These are phyloP conservation scores for Ptychodera flava DNA, from an alignment of 35 echinoderm and acorn worm genomes.

Conservation along the genomic window DNA sequence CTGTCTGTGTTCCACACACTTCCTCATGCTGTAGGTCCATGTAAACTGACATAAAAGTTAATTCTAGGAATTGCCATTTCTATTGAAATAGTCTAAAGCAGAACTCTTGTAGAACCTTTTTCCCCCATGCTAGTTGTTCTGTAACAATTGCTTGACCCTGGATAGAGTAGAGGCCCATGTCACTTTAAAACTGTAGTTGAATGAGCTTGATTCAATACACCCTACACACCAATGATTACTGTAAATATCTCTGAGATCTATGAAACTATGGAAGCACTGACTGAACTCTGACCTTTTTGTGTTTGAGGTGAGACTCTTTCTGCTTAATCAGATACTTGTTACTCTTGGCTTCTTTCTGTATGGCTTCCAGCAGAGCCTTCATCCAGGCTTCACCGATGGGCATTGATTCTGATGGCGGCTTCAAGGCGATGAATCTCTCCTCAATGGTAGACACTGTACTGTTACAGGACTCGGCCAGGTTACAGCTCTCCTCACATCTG, in stretches of 20 bases:
- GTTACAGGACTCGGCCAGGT: constrained; percentile 33
- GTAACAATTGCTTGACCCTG: constrained; percentile 51
- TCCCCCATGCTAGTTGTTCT: too few relatives aligned
- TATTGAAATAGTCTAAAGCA: too few relatives aligned
- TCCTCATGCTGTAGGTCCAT: too few relatives aligned
- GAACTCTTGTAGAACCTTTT: too few relatives aligned
- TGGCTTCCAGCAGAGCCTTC: constrained; percentile 41
- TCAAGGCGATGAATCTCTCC: constrained; percentile 43
- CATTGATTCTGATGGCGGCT: constrained; percentile 56
- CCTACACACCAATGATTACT: too few relatives aligned
- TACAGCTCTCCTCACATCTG: constrained; percentile 47
- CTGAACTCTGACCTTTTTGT: constrained; percentile 13
- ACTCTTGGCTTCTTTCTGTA: constrained; percentile 31
- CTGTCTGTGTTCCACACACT: too few relatives aligned
- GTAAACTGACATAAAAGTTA: too few relatives aligned
- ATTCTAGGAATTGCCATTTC: too few relatives aligned
- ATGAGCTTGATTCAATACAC: too few relatives aligned
- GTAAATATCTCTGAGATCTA: too few relatives aligned
- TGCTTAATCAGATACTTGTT: neutral
- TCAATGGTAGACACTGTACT: constrained; percentile 51
- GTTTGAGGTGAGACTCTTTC: neutral
- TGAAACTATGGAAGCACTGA: too few relatives aligned
- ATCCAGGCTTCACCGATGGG: constrained; percentile 84
- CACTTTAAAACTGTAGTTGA: neutral
- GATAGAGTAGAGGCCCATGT: neutral